Evolutionary conservation across 2,797 vertebrate species (phyloP).

Genomic region (Bryconaethiops microstoma): DNA sequence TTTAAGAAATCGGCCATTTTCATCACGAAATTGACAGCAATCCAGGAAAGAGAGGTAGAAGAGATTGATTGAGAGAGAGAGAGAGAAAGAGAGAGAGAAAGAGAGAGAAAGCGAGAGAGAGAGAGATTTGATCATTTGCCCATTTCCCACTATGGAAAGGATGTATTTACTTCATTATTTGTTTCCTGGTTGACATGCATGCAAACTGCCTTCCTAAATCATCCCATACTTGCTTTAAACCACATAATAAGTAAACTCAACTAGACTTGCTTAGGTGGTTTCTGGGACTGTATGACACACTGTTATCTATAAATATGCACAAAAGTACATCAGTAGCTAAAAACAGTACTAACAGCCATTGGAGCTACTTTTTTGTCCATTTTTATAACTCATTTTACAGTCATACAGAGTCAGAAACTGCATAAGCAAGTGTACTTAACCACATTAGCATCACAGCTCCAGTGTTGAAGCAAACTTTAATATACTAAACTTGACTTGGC

Average conservation of each 20-base stretch:
- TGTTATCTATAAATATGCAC: too few relatives aligned
- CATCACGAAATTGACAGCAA: conserved; percentile 47
- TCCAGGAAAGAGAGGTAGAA: conserved; percentile 29
- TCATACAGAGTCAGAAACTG: too few relatives aligned
- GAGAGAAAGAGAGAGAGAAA: background rate
- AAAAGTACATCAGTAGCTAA: too few relatives aligned
- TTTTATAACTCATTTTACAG: too few relatives aligned
- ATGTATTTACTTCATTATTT: background rate
- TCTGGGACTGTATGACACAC: too few relatives aligned
- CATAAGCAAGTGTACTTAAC: background rate
- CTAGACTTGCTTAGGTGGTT: too few relatives aligned
- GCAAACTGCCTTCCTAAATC: too few relatives aligned
- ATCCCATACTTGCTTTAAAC: too few relatives aligned
- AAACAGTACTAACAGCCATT: too few relatives aligned
- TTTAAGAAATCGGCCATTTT: conserved; percentile 42
- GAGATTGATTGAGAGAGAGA: background rate
- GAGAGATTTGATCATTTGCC: background rate
- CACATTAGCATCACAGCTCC: background rate
- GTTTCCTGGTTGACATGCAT: background rate
- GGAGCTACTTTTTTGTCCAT: too few relatives aligned
- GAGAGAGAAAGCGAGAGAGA: conserved; percentile 4
- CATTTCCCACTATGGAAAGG: background rate
- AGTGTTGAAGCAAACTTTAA: background rate
- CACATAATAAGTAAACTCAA: too few relatives aligned
- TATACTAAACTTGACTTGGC: background rate